Percentiles rank a stretch among this genome's conserved stretches.
These are phyloP conservation scores for Pseudochirops corinnae DNA, from an alignment of 2,797 vertebrate species.

Conservation along the genomic window DNA sequence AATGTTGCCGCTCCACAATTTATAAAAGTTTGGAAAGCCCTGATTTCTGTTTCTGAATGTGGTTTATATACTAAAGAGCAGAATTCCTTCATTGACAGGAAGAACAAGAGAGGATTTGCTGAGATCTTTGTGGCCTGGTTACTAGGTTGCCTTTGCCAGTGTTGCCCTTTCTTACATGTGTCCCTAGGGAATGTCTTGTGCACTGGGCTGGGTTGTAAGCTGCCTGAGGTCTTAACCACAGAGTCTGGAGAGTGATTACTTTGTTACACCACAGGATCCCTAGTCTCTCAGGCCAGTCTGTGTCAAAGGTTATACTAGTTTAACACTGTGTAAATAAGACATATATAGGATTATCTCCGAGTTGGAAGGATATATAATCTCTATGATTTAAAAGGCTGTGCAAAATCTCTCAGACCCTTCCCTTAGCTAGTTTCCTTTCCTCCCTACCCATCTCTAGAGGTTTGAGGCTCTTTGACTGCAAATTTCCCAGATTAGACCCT, in stretches of 20 bases:
- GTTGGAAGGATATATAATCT: background rate
- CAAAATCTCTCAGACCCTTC: background rate
- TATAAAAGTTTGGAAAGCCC: background rate
- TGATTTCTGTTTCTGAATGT: background rate
- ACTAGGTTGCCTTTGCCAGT: background rate
- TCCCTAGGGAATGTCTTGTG: background rate
- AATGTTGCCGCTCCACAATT: background rate
- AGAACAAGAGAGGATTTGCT: background rate
- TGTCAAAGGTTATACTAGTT: background rate
- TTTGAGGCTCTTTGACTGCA: background rate
- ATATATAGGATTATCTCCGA: background rate
- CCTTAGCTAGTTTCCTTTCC: background rate
- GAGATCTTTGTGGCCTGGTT: background rate
- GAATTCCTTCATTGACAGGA: background rate
- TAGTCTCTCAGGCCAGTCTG: background rate
- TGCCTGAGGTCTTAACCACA: background rate
- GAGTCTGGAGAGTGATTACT: background rate
- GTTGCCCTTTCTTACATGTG: background rate
- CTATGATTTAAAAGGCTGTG: background rate
- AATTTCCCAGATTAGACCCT: constrained; percentile 13
- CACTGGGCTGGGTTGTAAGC: background rate
- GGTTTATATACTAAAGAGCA: background rate
- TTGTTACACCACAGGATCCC: background rate
- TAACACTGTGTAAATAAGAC: background rate
- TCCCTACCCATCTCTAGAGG: background rate